Base-by-base conservation (phyloP, 2,888 invertebrate genomes). In the Eupithecia abbreviata region DNA sequence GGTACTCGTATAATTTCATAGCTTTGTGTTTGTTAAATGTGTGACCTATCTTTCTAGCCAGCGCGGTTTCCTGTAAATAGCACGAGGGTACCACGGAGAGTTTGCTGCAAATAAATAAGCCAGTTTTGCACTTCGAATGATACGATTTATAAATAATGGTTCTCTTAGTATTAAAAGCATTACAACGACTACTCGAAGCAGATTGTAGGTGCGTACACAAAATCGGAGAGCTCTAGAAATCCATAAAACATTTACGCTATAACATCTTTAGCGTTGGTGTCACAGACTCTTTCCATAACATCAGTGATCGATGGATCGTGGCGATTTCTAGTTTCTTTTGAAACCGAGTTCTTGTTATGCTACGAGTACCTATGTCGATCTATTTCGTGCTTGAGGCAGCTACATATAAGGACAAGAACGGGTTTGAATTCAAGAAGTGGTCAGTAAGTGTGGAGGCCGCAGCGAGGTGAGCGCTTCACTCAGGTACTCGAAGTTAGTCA, bases 371-470 rank as follows among this genome's bases (percentile, higher is more conserved):
- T n/a, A 82, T 77, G 79, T 72, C 77, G 81, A 84, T 86, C 86
- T 88, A 84, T 85, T 85, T 86, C 83, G 85, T 86, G 86, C 85
- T 85, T 82, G 82, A 74, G 77, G 77, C 80, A 87, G 84, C 85
- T 87, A 83, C 81, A 77, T 82, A 82, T 83, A 87, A 87, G 88
- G 87, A 86, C 84, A 87, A 86, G 89, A 92, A 92, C 92, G 86
- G 89, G 92, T 92, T 92, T 91, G 87, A 85, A 87, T 89, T 89
- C 90, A 92, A 92, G 92, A 91, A 90, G 90, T 92, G 91, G 90
- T 90, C 87, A 86, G 86, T 83, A 82, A 83, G 85, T 86, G 84
- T 88, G 89, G 93, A 93, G 93, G 93, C 92, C 92, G 87, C 87
- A 84, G 82, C 90, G 90, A 92, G 92, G 92, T 91, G 91, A 91